These are phyloP conservation scores for Arge pagana DNA, from an alignment of 2,888 invertebrate genomes.

Conservation along the genomic window DNA sequence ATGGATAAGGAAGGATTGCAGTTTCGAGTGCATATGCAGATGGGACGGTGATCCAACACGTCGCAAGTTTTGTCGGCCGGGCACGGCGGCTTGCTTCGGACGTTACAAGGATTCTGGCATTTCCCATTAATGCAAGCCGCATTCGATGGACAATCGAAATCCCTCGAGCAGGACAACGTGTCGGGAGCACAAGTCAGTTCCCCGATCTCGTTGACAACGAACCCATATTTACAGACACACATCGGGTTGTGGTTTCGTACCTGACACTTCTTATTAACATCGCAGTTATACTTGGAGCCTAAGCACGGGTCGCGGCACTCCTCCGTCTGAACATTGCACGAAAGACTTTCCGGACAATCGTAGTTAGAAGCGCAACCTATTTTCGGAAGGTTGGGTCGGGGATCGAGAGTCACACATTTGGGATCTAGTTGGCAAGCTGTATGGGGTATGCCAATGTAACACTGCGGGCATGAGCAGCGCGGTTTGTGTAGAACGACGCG, in stretches of 20 bases:
- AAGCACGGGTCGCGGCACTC: conserved; percentile 83
- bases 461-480: conserved; percentile 86
- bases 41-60: conserved; percentile 83
- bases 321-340: conserved; percentile 72
- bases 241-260: conserved; percentile 82
- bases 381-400: conserved; percentile 63
- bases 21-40: conserved; percentile 86
- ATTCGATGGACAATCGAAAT: conserved; percentile 84
- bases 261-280: conserved; percentile 84
- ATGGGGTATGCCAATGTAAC: conserved; percentile 82
- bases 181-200: conserved; percentile 87
- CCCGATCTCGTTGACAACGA: conserved; percentile 84
- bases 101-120: conserved; percentile 86
- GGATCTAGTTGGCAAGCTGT: conserved; percentile 80
- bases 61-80: conserved; percentile 84
- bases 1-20: conserved; percentile 86
- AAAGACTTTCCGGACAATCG: conserved; percentile 76
- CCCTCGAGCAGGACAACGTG: conserved; percentile 76
- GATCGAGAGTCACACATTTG: conserved; percentile 71
- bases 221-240: conserved; percentile 88
- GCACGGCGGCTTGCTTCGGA: conserved; percentile 67
- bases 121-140: conserved; percentile 81
- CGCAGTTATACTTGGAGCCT: conserved; percentile 71
- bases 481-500: conserved; percentile 83
- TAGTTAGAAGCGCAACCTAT: conserved; percentile 68